Base-by-base conservation (phyloP, 2,797 vertebrate species). In the Mus spretus region DNA sequence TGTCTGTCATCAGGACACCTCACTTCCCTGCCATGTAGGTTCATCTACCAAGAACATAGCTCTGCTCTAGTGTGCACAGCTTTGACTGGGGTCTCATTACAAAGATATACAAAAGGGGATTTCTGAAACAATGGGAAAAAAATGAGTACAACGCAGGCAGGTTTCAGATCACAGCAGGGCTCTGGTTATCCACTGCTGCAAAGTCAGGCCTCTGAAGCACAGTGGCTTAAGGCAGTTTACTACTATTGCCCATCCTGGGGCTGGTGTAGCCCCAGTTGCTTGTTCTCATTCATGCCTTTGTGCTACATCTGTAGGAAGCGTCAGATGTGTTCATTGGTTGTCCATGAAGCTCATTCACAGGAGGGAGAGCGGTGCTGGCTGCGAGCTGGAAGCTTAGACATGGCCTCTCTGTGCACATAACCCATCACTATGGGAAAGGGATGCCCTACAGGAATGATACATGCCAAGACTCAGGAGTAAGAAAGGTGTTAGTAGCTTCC, bases 51-150 rank as follows among this genome's bases (percentile, higher is more conserved):
- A 61, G 19, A 20, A 80, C 13, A 44, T 63, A 72, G 74, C 63
- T 91, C 55, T 80, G 72, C 34, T 70, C 70, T 74, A 53, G 26
- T 77, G 44, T 20, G 2, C 55, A 89, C 53, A 34, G 3, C 55
- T 89, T 61, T 47, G n/a, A 61, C 34, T 77, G 31, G 13, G 31
- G 26, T 61, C 72, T 78, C 31, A 47, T 78, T 50, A 84, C 7
- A 61, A 6, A 13, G 5, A 53, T 31, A 34, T 26, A 24, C 31
- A 75, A 75, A 79, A 84, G 31, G 31, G 12, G 53, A 14, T 81
- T 93, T 95, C 11, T 90, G n/a, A 93, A 86, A 86, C 50, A 75
- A 78, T 87, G 40, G 57, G 85, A 59, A 40, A 84, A 84, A 85
- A 77, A 14, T 20, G 70, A 79, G 84, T 15, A 67, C 11, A 84